A percentile compares a stretch with the other conserved stretches of the same genome.
Evolutionary conservation across 2,113 vertebrate species (phyloP).

Genomic region (Periophthalmus modestus): DNA sequence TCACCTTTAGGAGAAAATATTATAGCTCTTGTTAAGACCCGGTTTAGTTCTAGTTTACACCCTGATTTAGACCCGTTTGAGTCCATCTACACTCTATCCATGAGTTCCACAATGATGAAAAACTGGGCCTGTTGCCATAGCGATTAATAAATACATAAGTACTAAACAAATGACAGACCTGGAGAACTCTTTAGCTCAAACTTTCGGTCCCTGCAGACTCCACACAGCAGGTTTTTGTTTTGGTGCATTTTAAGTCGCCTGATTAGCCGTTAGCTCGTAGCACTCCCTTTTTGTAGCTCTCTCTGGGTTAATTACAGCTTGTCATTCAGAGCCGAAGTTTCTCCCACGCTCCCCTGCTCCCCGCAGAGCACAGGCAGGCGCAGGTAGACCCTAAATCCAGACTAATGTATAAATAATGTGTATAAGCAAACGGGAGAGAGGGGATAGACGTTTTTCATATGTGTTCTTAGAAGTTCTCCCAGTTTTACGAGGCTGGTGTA

Average conservation of each 20-base stretch:
- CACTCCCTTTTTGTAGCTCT: slow-evolving; percentile 11
- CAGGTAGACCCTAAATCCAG: slow-evolving; percentile 61
- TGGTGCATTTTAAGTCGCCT: slow-evolving; percentile 27
- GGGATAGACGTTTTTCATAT: background rate
- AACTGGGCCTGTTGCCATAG: too few relatives aligned
- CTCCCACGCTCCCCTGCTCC: slow-evolving; percentile 68
- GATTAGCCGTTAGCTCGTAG: background rate
- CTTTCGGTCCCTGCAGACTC: slow-evolving; percentile 31
- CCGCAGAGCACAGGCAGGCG: slow-evolving; percentile 51
- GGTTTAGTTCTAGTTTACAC: too few relatives aligned
- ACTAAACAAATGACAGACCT: slow-evolving; percentile 20
- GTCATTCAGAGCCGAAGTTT: slow-evolving; percentile 72
- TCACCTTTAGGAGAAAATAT: too few relatives aligned
- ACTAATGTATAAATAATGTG: slow-evolving; percentile 31
- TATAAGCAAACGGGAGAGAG: slow-evolving; percentile 3
- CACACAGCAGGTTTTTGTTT: slow-evolving; percentile 7
- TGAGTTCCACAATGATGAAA: too few relatives aligned
- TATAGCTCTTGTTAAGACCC: too few relatives aligned
- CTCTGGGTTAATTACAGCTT: slow-evolving; percentile 71
- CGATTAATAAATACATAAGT: background rate
- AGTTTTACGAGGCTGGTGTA: too few relatives aligned
- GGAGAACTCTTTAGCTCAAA: slow-evolving; percentile 13
- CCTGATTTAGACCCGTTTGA: too few relatives aligned
- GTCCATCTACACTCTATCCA: too few relatives aligned
- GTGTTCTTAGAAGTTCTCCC: background rate